Base-by-base conservation (phyloP, 2,113 vertebrate species). In the Boulengeromyrus knoepffleri region DNA sequence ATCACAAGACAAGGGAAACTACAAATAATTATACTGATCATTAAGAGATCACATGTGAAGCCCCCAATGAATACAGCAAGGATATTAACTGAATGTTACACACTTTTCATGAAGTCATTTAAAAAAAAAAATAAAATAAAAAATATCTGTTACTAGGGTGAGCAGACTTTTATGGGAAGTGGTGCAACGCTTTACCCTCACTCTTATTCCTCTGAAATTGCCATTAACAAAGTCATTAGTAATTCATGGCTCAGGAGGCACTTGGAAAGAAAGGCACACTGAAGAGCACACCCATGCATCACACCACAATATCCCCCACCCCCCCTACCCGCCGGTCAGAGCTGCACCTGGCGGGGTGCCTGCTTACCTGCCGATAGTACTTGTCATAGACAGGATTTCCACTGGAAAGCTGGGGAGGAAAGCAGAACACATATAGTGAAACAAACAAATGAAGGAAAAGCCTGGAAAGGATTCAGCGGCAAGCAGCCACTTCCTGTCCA, bases 391-490 rank as follows among this genome's bases (percentile, higher is more conserved):
- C 89, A 89, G 89, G 89, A 85, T 89, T 89, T 85, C 89, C 89
- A 98, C 97, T 98, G 56, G 98, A 99, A 90, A 99, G 96, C 99
- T 99, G 95, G 91, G 80, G 89, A 90, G 53, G 27, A 50, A 92
- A 24, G 91, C 83, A 52, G 19, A 88, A 88, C 56, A 88, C 49
- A 89, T 74, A 42, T 8, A 50, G 89, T 47, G 53, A 19, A 85
- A 19, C 27, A 88, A 66, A 88, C 52, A 62, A 88, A 62, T 88
- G 56, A 45, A 88, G 53, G 85, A 89, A 83, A 13, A 53, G 21
- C 47, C 45, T 6, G 49, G 15, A 80, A 19, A 53, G 24, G 46
- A 46, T 19, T 53, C n/a, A 36, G 49, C 5, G 9, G 46, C 62
- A 47, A 52, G 13, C n/a, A n/a, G 39, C 27, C 74, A 77, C 70